Conservation (phyloP, 1,140 invertebrate species). For the Drosophila azteca region DNA sequence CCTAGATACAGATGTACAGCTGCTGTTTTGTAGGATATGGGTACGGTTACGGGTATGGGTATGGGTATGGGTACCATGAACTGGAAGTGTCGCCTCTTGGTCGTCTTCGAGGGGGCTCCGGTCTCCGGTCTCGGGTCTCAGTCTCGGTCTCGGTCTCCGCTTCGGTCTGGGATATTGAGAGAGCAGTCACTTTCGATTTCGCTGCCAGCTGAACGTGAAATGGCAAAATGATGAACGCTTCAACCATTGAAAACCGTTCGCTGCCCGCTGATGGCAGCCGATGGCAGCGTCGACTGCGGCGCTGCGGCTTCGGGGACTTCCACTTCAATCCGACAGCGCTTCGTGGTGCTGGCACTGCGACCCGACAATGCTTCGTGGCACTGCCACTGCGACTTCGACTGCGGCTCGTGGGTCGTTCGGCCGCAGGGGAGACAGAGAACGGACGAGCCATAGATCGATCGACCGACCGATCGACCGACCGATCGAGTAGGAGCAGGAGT, state of each 20-base stretch:
- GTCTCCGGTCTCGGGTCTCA: no score
- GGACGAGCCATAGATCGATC: background rate
- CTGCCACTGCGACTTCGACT: background rate
- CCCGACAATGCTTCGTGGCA: background rate
- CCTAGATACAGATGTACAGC: background rate
- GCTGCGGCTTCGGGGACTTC: slow-evolving; percentile 10
- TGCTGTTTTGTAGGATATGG: slow-evolving; percentile 11
- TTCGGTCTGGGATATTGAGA: slow-evolving; percentile 62
- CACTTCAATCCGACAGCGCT: background rate
- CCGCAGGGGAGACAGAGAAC: background rate
- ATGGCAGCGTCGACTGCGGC: slow-evolving; percentile 17
- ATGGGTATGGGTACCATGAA: slow-evolving; percentile 22
- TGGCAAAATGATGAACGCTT: slow-evolving; percentile 83
- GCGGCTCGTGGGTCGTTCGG: background rate
- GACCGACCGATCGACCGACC: slow-evolving; percentile 22
- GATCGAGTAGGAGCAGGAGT: slow-evolving; percentile 32
- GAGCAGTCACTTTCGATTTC: slow-evolving; percentile 83
- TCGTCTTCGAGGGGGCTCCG: no score
- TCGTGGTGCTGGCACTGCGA: background rate
- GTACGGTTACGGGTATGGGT: no score
- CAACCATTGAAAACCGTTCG: slow-evolving; percentile 77
- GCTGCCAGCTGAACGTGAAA: slow-evolving; percentile 83
- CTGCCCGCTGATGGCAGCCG: slow-evolving; percentile 27
- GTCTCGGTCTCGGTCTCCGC: slow-evolving; percentile 9
- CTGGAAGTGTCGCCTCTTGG: background rate